phyloP scores from a whole-genome alignment of 2,888 invertebrate genomes.

The Tipula helvola region DNA sequence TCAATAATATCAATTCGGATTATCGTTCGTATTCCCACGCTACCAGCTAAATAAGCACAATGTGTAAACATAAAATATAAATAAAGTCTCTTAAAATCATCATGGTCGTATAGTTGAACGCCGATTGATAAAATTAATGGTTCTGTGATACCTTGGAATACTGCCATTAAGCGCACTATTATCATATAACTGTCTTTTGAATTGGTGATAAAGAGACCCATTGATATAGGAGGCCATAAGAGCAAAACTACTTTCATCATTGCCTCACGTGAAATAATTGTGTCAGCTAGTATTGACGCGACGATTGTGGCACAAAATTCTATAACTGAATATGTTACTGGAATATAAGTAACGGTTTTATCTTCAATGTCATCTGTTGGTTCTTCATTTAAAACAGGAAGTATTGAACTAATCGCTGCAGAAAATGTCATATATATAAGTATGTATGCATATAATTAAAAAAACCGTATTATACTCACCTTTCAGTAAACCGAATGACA shows the following conservation, averaged over 20 bases:
- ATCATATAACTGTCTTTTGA: background rate
- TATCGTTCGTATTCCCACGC: background rate
- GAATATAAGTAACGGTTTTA: background rate
- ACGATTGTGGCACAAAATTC: background rate
- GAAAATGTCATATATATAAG: too few relatives aligned
- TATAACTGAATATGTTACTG: background rate
- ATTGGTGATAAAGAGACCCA: background rate
- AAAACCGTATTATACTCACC: background rate
- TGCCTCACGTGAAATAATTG: background rate
- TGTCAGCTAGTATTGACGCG: background rate
- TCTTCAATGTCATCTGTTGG: background rate
- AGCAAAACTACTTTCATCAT: background rate
- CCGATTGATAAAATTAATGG: background rate
- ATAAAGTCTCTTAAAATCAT: background rate
- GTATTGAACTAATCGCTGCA: background rate
- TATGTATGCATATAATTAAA: too few relatives aligned
- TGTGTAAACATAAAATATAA: background rate
- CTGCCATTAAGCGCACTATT: background rate
- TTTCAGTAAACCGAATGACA: background rate
- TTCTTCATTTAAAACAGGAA: background rate
- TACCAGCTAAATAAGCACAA: background rate
- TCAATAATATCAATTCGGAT: background rate
- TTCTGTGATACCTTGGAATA: background rate
- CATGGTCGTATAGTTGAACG: background rate
- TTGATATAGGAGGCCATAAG: background rate